Conservation (phyloP, 1,140 invertebrate species). For the Akabosia matsudoensis region DNA sequence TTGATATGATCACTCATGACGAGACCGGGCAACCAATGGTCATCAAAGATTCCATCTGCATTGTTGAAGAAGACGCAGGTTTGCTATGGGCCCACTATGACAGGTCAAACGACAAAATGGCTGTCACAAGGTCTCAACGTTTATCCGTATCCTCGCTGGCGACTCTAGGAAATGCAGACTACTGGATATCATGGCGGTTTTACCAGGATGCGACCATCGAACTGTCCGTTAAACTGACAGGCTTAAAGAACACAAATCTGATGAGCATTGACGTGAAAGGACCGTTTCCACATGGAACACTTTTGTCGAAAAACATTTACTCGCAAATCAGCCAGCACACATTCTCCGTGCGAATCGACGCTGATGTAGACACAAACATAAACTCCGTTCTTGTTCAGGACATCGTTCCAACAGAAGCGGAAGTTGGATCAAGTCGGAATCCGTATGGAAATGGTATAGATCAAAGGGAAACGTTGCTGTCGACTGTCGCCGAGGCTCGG, state of each 20-base stretch:
- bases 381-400: neutral
- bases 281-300: neutral
- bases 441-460: neutral
- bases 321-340: neutral
- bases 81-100: conserved; percentile 21
- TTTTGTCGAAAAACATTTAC: neutral
- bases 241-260: neutral
- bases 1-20: neutral
- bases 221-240: neutral
- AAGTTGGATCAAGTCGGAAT: neutral
- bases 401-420: neutral
- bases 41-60: conserved; percentile 10
- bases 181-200: conserved; percentile 25
- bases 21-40: neutral
- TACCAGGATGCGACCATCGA: conserved; percentile 18
- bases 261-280: neutral
- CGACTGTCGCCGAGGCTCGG: neutral
- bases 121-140: neutral
- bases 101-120: neutral
- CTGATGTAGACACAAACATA: neutral
- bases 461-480: neutral
- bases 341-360: neutral
- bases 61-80: conserved; percentile 25
- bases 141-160: neutral
- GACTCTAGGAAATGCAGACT: conserved; percentile 12